These are phyloP conservation scores for Pseudopodoces humilis DNA, from an alignment of 2,113 vertebrate species.

Conservation along the genomic window DNA sequence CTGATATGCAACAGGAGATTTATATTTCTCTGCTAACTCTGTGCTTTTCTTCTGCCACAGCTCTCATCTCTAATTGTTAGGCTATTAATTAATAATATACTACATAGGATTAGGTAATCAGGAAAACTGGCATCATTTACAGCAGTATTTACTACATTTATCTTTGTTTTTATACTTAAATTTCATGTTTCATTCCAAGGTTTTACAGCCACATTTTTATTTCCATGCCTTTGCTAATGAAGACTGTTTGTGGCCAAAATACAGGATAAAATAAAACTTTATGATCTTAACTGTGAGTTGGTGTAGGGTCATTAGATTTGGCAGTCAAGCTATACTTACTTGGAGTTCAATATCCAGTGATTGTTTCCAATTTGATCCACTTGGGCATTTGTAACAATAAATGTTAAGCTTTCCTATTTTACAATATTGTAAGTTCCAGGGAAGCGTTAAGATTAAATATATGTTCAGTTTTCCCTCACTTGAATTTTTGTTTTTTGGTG, in stretches of 20 bases:
- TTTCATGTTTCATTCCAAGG: slow-evolving; percentile 65
- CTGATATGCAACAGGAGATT: slow-evolving; percentile 5
- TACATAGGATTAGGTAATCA: slow-evolving; percentile 36
- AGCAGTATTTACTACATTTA: slow-evolving; percentile 20
- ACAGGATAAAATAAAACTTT: slow-evolving; percentile 70
- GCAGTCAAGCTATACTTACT: slow-evolving; percentile 15
- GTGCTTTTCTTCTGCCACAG: neutral
- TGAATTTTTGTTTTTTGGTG: neutral
- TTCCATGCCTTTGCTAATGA: slow-evolving; percentile 68
- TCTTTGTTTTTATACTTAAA: slow-evolving; percentile 43
- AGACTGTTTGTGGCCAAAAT: slow-evolving; percentile 67
- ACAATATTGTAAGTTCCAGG: slow-evolving; percentile 23
- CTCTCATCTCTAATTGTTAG: neutral
- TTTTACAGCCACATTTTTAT: slow-evolving; percentile 62
- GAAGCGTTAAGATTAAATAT: neutral
- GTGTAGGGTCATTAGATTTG: slow-evolving; percentile 58
- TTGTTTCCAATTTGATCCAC: slow-evolving; percentile 16
- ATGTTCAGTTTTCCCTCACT: neutral
- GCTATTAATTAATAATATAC: slow-evolving; percentile 27
- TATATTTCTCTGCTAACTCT: slow-evolving; percentile 23
- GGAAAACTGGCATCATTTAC: neutral
- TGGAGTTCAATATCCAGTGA: neutral
- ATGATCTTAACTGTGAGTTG: slow-evolving; percentile 64
- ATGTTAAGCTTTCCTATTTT: slow-evolving; percentile 36
- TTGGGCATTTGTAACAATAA: slow-evolving; percentile 1